Conservation (phyloP, 2,113 vertebrate species). For the Chamaetylas fuelleborni region DNA sequence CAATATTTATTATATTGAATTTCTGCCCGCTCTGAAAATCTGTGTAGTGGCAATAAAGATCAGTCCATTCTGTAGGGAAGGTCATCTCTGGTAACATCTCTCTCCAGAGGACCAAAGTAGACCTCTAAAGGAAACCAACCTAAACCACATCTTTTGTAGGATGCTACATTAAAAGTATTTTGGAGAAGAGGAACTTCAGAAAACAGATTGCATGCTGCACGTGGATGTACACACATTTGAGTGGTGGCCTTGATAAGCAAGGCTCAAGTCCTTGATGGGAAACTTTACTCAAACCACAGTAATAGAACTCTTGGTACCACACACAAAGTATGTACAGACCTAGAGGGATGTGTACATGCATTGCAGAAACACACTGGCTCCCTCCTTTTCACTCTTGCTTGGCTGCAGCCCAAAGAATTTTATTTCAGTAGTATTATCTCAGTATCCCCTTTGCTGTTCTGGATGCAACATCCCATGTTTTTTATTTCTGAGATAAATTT, state of each 20-base stretch:
- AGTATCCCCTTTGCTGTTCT: not conserved
- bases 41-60: not conserved
- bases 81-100: not conserved
- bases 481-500: not conserved
- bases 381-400: not conserved
- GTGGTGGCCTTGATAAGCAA: not conserved
- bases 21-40: not conserved
- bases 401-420: not conserved
- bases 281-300: not conserved
- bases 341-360: not conserved
- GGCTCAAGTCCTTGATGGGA: not conserved
- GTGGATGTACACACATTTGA: not conserved
- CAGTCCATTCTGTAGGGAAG: not conserved
- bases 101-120: not conserved
- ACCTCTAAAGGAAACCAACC: not conserved
- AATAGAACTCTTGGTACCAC: not conserved
- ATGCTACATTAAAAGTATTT: not conserved
- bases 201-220: not conserved
- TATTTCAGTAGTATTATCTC: not conserved
- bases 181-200: not conserved
- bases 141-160: not conserved
- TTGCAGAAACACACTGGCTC: not conserved
- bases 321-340: not conserved
- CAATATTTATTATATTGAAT: not conserved
- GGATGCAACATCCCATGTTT: not conserved